Evolutionary conservation across 2,113 vertebrate species (phyloP).

Genomic region (Hypanus sabinus): DNA sequence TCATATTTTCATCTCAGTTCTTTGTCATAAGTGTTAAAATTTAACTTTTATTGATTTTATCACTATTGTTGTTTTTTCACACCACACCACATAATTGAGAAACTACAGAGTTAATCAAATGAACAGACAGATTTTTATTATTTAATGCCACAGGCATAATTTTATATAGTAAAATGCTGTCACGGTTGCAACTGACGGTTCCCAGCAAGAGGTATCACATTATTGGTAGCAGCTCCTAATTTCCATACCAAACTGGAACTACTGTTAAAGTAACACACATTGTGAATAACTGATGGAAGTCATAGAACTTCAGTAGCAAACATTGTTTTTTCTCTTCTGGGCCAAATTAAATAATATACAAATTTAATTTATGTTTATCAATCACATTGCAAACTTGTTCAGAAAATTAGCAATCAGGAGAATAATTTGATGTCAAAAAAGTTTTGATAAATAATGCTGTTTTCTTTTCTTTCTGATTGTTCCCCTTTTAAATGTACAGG

Average conservation of each 20-base stretch:
- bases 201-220: slow-evolving; percentile 7
- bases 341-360: neutral
- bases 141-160: neutral
- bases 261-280: neutral
- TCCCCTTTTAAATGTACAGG: too few relatives aligned
- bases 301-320: neutral
- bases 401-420: neutral
- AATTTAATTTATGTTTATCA: neutral
- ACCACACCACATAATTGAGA: neutral
- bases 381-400: neutral
- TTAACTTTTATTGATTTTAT: neutral
- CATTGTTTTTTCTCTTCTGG: neutral
- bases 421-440: neutral
- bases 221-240: neutral
- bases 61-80: neutral
- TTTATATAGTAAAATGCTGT: neutral
- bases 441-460: neutral
- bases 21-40: neutral
- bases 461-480: neutral
- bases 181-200: neutral
- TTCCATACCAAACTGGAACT: neutral
- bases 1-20: neutral
- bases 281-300: slow-evolving; percentile 13
- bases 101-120: neutral
- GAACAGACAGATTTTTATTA: neutral